These are phyloP conservation scores for Tadarida brasiliensis DNA, from an alignment of 2,797 vertebrate genomes.

Conservation along the genomic window DNA sequence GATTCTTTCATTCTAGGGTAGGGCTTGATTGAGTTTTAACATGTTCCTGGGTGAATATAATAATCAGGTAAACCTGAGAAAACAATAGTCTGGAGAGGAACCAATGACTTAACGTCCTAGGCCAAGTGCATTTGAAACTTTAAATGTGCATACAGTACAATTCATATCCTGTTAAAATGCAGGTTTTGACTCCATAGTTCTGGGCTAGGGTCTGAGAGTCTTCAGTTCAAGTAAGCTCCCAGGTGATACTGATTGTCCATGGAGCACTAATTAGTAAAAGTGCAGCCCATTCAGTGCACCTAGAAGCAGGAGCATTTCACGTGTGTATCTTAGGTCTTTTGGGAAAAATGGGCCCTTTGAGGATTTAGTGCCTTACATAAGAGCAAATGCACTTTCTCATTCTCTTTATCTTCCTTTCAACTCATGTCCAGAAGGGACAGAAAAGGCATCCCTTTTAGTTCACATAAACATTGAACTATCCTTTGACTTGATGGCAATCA, in stretches of 20 bases:
- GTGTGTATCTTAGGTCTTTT: neutral
- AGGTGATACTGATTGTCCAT: neutral
- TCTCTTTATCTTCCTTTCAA: neutral
- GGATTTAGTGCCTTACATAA: neutral
- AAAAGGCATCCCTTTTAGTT: neutral
- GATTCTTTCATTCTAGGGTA: neutral
- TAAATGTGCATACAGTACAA: neutral
- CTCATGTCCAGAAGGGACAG: neutral
- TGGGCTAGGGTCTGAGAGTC: neutral
- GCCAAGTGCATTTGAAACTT: neutral
- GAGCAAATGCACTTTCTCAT: neutral
- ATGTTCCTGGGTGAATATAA: neutral
- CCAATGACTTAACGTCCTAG: neutral
- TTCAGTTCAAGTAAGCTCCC: neutral
- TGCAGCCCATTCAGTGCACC: neutral
- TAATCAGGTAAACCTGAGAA: neutral
- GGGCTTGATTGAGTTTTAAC: neutral
- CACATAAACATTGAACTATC: neutral
- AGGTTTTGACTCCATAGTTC: neutral
- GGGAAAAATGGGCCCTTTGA: neutral
- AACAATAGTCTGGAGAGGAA: neutral
- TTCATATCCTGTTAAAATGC: neutral
- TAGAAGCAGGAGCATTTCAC: neutral
- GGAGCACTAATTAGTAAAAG: neutral
- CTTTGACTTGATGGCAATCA: neutral